Evolutionary conservation across 2,113 vertebrate species (phyloP).

Genomic region (Pica pica): DNA sequence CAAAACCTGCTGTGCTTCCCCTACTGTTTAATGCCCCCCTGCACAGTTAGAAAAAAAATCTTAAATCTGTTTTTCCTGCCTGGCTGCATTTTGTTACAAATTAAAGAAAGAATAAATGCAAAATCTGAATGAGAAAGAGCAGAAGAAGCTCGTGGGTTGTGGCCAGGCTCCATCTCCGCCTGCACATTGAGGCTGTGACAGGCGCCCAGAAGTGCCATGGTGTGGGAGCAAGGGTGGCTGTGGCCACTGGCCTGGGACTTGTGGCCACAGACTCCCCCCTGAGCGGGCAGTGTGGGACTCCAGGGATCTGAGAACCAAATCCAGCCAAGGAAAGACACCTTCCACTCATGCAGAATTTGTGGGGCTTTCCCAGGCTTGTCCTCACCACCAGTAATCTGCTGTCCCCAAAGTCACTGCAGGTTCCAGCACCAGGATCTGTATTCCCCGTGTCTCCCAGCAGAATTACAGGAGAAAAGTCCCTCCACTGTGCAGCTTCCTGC

Average conservation of each 20-base stretch:
- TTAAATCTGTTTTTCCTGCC: background rate
- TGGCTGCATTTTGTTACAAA: background rate
- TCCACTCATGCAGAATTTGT: fast-evolving
- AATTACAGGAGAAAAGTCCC: background rate
- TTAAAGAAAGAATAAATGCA: background rate
- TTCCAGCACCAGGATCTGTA: background rate
- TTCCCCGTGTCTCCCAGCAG: too few relatives aligned
- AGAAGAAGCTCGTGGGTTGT: background rate
- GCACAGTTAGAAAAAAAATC: background rate
- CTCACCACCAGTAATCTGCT: background rate
- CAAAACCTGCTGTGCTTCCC: background rate
- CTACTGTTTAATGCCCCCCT: background rate
- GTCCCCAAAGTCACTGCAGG: background rate
- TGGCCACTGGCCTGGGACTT: background rate
- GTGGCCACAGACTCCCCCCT: background rate
- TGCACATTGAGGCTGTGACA: background rate
- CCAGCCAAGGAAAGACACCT: background rate
- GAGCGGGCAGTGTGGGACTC: fast-evolving
- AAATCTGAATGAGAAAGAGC: background rate
- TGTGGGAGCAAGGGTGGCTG: background rate
- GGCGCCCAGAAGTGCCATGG: background rate
- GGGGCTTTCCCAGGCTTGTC: background rate
- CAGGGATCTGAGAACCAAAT: background rate
- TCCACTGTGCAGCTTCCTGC: background rate
- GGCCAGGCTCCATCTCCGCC: background rate